These are phyloP conservation scores for Semnornis frantzii DNA, from an alignment of 2,113 vertebrate species.

Conservation along the genomic window DNA sequence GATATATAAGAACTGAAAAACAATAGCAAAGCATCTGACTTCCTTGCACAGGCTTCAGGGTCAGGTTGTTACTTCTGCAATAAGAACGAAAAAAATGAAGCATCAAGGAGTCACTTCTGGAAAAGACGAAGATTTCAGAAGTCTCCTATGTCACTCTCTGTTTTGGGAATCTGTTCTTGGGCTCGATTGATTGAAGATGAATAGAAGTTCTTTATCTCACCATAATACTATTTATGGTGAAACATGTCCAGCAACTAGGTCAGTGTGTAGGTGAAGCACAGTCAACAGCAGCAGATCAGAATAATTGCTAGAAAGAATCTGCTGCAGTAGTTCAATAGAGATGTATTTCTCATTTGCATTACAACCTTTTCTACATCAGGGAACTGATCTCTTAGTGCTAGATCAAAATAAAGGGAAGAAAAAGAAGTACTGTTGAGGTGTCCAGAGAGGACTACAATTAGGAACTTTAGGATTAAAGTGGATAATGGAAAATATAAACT, in stretches of 20 bases:
- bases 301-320: not conserved
- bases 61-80: not conserved
- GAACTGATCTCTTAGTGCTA: not conserved
- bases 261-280: not conserved
- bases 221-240: accelerated
- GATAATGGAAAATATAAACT: not conserved
- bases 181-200: accelerated
- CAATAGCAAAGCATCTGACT: not conserved
- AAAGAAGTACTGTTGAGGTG: not conserved
- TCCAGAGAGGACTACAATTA: not conserved
- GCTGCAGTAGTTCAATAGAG: not conserved
- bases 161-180: not conserved
- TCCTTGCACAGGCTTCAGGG: not conserved
- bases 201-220: not conserved
- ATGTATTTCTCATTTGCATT: not conserved
- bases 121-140: not conserved
- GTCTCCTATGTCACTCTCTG: not conserved
- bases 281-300: not conserved
- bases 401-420: not conserved
- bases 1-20: not conserved
- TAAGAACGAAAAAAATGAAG: not conserved
- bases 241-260: not conserved
- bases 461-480: not conserved
- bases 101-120: not conserved
- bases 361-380: not conserved